phyloP scores from a whole-genome alignment of 2,113 vertebrate species.

The Corythoichthys intestinalis region DNA sequence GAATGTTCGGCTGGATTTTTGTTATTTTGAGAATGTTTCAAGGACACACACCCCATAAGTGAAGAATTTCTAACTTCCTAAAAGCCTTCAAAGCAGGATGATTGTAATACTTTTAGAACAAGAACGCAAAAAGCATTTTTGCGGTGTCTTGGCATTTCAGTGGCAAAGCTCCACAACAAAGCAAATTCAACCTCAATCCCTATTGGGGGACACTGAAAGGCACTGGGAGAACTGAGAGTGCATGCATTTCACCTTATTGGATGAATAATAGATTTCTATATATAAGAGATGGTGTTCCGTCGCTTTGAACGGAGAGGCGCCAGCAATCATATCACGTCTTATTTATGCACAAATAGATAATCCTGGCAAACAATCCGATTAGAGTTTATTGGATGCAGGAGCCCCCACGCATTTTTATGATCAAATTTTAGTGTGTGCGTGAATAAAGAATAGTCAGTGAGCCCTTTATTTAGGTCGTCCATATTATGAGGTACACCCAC shows the following conservation, averaged over 20 bases:
- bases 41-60: no score
- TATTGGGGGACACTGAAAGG: no score
- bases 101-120: no score
- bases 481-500: neutral
- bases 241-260: constrained; percentile 30
- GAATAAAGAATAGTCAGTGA: constrained; percentile 46
- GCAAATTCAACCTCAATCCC: no score
- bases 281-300: constrained; percentile 24
- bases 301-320: constrained; percentile 43
- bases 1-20: no score
- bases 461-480: constrained; percentile 9
- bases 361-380: constrained; percentile 51
- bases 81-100: no score
- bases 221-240: no score
- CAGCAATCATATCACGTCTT: constrained; percentile 41
- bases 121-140: neutral
- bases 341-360: constrained; percentile 50
- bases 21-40: no score
- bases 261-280: constrained; percentile 17
- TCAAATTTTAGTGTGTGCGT: constrained; percentile 37
- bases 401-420: constrained; percentile 42
- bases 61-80: no score
- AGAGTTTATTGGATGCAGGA: constrained; percentile 48
- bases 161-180: no score
- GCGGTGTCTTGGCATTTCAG: neutral